Conservation (phyloP, 2,113 vertebrate species). For the Toxotes chatareus region DNA sequence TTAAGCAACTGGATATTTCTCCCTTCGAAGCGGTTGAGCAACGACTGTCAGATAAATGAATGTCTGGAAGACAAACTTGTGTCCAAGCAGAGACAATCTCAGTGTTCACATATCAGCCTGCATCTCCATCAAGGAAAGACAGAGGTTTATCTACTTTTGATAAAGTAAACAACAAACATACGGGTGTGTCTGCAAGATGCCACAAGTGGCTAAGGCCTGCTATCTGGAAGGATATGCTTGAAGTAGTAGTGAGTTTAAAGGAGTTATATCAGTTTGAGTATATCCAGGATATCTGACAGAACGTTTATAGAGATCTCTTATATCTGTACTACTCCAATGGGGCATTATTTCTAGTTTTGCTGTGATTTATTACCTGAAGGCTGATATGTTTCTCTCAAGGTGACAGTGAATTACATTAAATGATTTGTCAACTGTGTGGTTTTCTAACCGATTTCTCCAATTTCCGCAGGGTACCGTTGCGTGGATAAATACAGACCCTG, state of each 20-base stretch:
- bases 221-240: not conserved
- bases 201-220: conserved; percentile 47
- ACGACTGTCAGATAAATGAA: not conserved
- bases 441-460: conserved; percentile 58
- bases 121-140: conserved; percentile 30
- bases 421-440: conserved; percentile 9
- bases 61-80: not conserved
- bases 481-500: conserved; percentile 82
- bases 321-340: not conserved
- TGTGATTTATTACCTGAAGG: not conserved
- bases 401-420: not conserved
- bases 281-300: not conserved
- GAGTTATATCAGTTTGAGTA: not conserved
- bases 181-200: conserved; percentile 61
- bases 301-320: not conserved
- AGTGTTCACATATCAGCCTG: not conserved
- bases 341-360: not conserved
- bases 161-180: conserved; percentile 48
- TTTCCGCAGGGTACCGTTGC: conserved; percentile 82
- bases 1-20: conserved; percentile 54
- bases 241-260: conserved; percentile 8
- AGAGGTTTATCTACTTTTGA: conserved; percentile 48
- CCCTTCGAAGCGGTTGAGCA: not conserved
- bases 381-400: not conserved
- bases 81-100: not conserved